Evolutionary conservation across 2,113 vertebrate genomes (phyloP).

Genomic region (Empidonax traillii): DNA sequence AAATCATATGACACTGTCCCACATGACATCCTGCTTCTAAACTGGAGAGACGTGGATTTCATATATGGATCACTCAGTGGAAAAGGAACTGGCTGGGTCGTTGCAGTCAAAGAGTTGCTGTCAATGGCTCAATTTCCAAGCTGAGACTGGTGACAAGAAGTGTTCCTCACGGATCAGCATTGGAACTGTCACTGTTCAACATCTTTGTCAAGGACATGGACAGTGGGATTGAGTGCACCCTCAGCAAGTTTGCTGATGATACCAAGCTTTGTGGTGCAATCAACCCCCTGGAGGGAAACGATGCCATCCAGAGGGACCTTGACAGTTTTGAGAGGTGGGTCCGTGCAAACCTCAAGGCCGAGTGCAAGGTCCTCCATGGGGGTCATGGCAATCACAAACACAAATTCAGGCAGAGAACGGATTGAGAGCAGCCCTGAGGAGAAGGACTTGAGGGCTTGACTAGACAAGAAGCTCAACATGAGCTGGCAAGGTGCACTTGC

Average conservation of each 20-base stretch:
- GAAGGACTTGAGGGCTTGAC: not conserved
- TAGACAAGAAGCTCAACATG: not conserved
- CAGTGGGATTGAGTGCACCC: not conserved
- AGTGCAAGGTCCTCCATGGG: not conserved
- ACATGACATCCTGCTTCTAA: not conserved
- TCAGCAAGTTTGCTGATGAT: not conserved
- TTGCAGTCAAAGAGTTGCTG: not conserved
- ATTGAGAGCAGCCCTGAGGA: not conserved
- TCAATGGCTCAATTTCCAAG: fast-evolving
- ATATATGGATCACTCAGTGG: not conserved
- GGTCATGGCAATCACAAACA: not conserved
- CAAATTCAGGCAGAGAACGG: not conserved
- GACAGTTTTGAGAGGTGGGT: fast-evolving
- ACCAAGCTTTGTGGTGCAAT: not conserved
- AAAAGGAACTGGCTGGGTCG: not conserved
- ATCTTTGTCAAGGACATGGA: no score
- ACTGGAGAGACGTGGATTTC: not conserved
- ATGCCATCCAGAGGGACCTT: not conserved
- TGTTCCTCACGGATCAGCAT: not conserved
- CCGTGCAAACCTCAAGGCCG: not conserved
- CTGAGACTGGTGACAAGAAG: not conserved
- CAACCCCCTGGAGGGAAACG: not conserved
- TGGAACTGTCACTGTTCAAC: not conserved
- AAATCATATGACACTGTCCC: not conserved
- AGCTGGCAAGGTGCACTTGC: not conserved